phyloP scores from a whole-genome alignment of 1,140 invertebrate species.

The Pseudomyrmex gracilis region DNA sequence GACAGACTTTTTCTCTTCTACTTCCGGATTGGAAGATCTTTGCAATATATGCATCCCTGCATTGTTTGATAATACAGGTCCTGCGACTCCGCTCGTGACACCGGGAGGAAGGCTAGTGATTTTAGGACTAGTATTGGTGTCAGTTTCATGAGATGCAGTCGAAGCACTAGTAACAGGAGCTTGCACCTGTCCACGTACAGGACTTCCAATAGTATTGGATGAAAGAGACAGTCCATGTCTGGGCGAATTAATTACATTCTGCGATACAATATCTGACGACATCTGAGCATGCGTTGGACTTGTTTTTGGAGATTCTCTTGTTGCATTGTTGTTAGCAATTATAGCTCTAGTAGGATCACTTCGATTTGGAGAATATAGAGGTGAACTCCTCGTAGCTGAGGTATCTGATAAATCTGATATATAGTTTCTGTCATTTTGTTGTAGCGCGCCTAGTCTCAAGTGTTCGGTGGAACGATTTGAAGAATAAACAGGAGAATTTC shows the following conservation, averaged over 20 bases:
- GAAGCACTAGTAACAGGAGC: conserved; percentile 78
- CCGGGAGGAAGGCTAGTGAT: conserved; percentile 84
- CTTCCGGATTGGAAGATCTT: conserved; percentile 75
- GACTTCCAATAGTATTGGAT: conserved; percentile 61
- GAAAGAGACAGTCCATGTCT: conserved; percentile 68
- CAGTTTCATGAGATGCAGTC: conserved; percentile 68
- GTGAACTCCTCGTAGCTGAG: conserved; percentile 65
- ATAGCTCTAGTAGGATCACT: conserved; percentile 58
- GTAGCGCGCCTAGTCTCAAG: conserved; percentile 65
- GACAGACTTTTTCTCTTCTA: conserved; percentile 74
- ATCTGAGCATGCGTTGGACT: conserved; percentile 73
- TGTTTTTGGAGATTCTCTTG: conserved; percentile 72
- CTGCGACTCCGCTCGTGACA: conserved; percentile 84
- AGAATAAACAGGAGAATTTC: conserved; percentile 77
- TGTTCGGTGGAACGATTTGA: conserved; percentile 76
- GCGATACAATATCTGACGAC: conserved; percentile 60
- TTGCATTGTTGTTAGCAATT: conserved; percentile 67
- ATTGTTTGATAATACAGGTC: conserved; percentile 80
- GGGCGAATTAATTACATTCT: conserved; percentile 65
- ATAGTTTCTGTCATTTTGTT: conserved; percentile 75
- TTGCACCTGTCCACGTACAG: conserved; percentile 80
- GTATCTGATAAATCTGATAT: conserved; percentile 70
- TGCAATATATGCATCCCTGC: conserved; percentile 80
- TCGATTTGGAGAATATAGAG: conserved; percentile 69
- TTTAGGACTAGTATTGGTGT: conserved; percentile 75